These are phyloP conservation scores for Punctoribates punctum DNA, from an alignment of 2,888 invertebrate genomes.

Conservation along the genomic window DNA sequence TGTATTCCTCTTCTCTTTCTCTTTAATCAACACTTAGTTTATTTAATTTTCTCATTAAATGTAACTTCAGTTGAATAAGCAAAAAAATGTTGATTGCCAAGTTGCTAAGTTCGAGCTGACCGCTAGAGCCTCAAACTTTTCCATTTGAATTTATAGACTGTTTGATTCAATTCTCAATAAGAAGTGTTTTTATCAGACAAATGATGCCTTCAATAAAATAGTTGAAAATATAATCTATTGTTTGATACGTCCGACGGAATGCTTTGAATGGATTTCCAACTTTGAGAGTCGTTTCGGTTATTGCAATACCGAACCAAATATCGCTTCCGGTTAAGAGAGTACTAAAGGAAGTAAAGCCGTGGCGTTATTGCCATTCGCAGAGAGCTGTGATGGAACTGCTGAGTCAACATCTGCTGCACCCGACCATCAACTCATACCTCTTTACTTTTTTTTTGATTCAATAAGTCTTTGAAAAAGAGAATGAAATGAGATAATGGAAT, in stretches of 20 bases:
- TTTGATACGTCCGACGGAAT: background rate
- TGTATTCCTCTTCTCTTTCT: background rate
- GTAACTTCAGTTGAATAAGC: background rate
- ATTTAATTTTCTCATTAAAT: background rate
- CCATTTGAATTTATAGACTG: too few relatives aligned
- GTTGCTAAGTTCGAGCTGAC: too few relatives aligned
- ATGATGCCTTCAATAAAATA: too few relatives aligned
- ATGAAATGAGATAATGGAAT: background rate
- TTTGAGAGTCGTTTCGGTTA: background rate
- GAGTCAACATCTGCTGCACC: conserved; percentile 12
- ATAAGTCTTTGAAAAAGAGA: background rate
- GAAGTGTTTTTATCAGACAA: too few relatives aligned
- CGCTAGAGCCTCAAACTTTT: too few relatives aligned
- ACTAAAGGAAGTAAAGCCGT: conserved; percentile 21
- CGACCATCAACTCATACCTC: background rate
- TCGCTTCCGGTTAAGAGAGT: conserved; percentile 21
- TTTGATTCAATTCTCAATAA: too few relatives aligned
- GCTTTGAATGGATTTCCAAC: background rate
- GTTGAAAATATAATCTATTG: background rate
- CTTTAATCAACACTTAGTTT: background rate
- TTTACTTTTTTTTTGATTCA: background rate
- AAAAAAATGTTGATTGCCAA: too few relatives aligned
- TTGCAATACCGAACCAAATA: conserved; percentile 11
- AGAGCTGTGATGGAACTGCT: background rate
- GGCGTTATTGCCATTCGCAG: background rate